These are phyloP conservation scores for Formicarius rufipectus DNA, from an alignment of 2,113 vertebrate species.

Conservation along the genomic window DNA sequence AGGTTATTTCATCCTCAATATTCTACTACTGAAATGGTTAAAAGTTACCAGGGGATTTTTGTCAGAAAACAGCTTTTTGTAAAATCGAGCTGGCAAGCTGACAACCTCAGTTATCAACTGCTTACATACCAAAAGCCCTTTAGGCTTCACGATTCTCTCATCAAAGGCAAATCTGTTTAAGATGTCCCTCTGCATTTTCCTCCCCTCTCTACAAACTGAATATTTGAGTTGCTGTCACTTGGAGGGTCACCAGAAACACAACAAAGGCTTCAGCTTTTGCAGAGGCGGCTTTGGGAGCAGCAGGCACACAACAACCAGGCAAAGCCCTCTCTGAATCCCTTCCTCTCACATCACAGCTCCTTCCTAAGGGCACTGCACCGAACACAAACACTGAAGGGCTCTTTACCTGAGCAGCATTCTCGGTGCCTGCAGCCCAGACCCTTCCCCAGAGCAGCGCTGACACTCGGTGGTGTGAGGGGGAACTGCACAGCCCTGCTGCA, in stretches of 20 bases:
- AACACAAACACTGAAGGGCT: not conserved
- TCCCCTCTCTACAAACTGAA: not conserved
- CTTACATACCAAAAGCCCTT: not conserved
- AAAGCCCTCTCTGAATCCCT: not conserved
- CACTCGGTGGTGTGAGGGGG: not conserved
- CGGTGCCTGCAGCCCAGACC: not conserved
- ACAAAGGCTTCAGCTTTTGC: not conserved
- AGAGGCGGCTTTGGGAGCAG: not conserved
- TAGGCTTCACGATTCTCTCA: not conserved
- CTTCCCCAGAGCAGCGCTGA: conserved; percentile 12
- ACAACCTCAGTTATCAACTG: not conserved
- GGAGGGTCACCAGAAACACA: not conserved
- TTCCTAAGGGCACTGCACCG: rapidly evolving
- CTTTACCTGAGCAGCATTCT: not conserved
- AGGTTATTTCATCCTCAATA: not conserved
- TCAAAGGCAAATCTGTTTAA: not conserved
- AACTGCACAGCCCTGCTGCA: not conserved
- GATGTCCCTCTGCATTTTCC: not conserved
- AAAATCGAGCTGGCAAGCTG: not conserved
- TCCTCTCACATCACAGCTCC: not conserved
- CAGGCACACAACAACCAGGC: not conserved
- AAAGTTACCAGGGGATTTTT: not conserved
- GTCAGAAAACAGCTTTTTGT: not conserved
- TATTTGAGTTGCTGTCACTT: not conserved
- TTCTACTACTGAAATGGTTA: not conserved